Percentiles rank a stretch among this genome's conserved stretches.
These are phyloP conservation scores for Perdita meconis DNA, from an alignment of 2,888 invertebrate species.

Conservation along the genomic window DNA sequence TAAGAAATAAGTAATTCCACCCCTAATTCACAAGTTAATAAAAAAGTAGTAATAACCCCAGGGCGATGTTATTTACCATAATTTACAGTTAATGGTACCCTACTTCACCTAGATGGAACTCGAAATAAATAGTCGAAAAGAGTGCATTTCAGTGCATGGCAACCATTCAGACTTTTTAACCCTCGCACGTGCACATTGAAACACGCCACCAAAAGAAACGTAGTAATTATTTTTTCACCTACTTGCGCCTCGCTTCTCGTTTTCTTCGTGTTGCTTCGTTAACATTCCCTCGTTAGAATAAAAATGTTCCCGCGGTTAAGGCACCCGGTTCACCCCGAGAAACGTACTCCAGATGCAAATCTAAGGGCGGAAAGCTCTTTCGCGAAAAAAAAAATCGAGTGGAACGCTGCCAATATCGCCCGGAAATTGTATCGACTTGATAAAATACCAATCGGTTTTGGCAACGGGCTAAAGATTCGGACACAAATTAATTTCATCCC, in stretches of 20 bases:
- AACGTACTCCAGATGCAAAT: background rate
- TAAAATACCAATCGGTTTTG: conserved; percentile 1
- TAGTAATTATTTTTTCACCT: conserved; percentile 33
- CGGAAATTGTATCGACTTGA: conserved; percentile 4
- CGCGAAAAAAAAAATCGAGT: background rate
- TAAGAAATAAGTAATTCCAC: background rate
- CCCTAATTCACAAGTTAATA: background rate
- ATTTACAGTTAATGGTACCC: conserved; percentile 2
- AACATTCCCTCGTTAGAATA: conserved; percentile 28
- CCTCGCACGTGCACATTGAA: background rate
- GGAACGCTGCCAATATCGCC: background rate
- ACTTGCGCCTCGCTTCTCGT: background rate
- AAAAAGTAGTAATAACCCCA: too few species aligned
- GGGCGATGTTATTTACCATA: background rate
- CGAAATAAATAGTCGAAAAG: conserved; percentile 7
- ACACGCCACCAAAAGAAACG: background rate
- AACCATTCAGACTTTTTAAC: background rate
- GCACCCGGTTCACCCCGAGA: background rate
- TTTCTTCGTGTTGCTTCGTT: conserved; percentile 7
- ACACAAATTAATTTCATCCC: conserved; percentile 1
- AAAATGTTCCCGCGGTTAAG: background rate
- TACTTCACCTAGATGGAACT: background rate
- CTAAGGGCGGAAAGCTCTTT: background rate
- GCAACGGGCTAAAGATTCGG: background rate
- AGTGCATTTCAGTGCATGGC: background rate